Evolutionary conservation across 2,888 invertebrate species (phyloP), one percentile per base, ranked within the genome.

Genomic region (Amblyjoppa proteus): DNA sequence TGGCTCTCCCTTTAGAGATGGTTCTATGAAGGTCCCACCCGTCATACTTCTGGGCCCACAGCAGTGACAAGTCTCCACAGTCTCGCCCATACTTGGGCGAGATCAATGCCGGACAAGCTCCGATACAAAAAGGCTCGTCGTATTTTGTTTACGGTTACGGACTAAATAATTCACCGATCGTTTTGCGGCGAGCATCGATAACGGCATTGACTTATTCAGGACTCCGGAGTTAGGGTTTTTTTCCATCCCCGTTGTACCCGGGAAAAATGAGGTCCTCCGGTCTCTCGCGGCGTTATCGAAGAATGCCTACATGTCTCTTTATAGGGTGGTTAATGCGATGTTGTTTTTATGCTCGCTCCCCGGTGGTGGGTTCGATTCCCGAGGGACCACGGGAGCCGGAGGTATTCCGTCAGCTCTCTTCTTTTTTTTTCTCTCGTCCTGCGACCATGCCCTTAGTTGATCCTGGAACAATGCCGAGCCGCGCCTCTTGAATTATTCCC

Each of bases 401-500:
- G 80, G 85, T 83, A 80, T 85, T 85, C 56, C 51, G 25, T 31
- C 64, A 66, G 64, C 58, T 25, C 58, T 56, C 81, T 80, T 53
- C 58, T 25, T 51, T 56, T 75, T 80, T 53, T 82, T 77, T 83
- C 41, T 73, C 45, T 83, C 53, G 66, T 77, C 58, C 74, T 58
- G 53, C 34, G 38, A 66, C 58, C 70, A 69, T 77, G 58, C 75
- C 71, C 61, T 70, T 41, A 70, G 34, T 75, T 66, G 66, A 64
- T 80, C 66, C 71, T 90, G 91, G 92, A 93, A 93, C 93, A 93
- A 93, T 93, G 91, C 90, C 85, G 89, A 90, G 88, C 88, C 83
- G 84, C 90, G 91, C 91, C 93, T 94, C 90, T 89, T 94, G 94
- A 94, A 94, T 94, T 94, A 94, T 94, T 94, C 94, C 89, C 94